Base-by-base conservation (phyloP, 2,888 invertebrate species). In the Erebia palarica region DNA sequence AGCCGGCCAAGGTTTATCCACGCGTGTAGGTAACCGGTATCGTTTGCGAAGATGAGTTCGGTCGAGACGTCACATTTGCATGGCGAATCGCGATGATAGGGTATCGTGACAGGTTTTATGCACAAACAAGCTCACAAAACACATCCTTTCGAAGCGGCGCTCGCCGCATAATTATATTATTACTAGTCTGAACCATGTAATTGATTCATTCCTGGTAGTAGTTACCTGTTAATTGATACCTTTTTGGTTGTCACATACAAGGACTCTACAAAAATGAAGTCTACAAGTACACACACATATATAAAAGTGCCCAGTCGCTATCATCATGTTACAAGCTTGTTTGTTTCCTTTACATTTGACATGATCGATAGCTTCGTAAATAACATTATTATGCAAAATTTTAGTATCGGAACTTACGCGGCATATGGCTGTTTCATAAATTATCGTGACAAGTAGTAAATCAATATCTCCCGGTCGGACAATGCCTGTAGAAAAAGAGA, bases 311-410 rank as follows among this genome's bases (percentile, higher is more conserved):
- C 11, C 13, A 67, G 67, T 58, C 63, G 63, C 21, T 68, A 60
- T 64, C 65, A 60, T 65, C 53, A 42, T 60, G 57, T 73, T 68
- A 70, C 68, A 65, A 68, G 68, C 68, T 65, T 60, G 68, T 70
- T 71, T 71, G 66, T 73, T 73, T 75, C 73, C 69, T 63, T 49
- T 44, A 61, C 66, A 55, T 65, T 21, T 67, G 68, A 71, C 72
- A 73, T 76, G 76, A 75, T 76, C 68, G 74, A 76, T 74, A 69
- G 65, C 68, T 71, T 65, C 53, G 57, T 74, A 69, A 74, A 76
- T 75, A 75, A 73, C 67, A 80, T 79, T 81, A 80, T 82, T 84
- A 82, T 83, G 87, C 86, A 83, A 80, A 86, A 85, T 86, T 86
- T 84, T 83, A 79, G 80, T 79, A 79, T 79, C 75, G 61, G 66